These are phyloP conservation scores for Pseudomyrmex cubaensis DNA, from an alignment of 1,140 invertebrate genomes.

Conservation along the genomic window DNA sequence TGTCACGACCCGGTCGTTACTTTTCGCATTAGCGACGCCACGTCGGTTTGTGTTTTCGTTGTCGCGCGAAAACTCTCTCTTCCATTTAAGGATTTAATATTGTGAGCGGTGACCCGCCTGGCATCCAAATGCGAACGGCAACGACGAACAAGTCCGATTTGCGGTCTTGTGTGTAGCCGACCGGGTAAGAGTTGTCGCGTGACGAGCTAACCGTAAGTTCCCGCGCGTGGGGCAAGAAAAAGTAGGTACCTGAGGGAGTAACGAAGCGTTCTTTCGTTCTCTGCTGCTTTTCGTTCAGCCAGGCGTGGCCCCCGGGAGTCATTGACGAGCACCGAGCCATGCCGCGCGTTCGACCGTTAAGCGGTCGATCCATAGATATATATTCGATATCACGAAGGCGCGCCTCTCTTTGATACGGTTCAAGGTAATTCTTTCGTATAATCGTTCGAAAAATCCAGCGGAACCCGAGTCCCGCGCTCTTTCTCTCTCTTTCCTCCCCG, in stretches of 20 bases:
- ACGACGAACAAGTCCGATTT: slow-evolving; percentile 41
- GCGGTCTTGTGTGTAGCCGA: slow-evolving; percentile 35
- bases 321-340: slow-evolving; percentile 77
- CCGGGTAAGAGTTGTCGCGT: slow-evolving; percentile 35
- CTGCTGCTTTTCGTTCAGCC: slow-evolving; percentile 60
- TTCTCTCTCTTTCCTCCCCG: background rate
- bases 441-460: slow-evolving; percentile 52
- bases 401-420: slow-evolving; percentile 61
- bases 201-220: slow-evolving; percentile 28
- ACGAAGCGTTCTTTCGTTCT: slow-evolving; percentile 72
- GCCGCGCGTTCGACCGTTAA: slow-evolving; percentile 78
- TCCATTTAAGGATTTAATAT: background rate
- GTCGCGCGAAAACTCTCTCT: background rate
- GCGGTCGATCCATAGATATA: slow-evolving; percentile 73
- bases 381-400: slow-evolving; percentile 71
- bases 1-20: background rate
- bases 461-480: background rate
- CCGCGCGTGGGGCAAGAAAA: slow-evolving; percentile 44
- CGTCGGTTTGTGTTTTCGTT: background rate
- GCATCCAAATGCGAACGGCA: slow-evolving; percentile 18
- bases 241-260: slow-evolving; percentile 69
- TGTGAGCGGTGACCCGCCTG: background rate
- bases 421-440: slow-evolving; percentile 67
- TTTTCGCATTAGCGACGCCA: background rate
- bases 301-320: slow-evolving; percentile 58